Evolutionary conservation across 2,113 vertebrate genomes (phyloP).

Genomic region (Penelope pileata): DNA sequence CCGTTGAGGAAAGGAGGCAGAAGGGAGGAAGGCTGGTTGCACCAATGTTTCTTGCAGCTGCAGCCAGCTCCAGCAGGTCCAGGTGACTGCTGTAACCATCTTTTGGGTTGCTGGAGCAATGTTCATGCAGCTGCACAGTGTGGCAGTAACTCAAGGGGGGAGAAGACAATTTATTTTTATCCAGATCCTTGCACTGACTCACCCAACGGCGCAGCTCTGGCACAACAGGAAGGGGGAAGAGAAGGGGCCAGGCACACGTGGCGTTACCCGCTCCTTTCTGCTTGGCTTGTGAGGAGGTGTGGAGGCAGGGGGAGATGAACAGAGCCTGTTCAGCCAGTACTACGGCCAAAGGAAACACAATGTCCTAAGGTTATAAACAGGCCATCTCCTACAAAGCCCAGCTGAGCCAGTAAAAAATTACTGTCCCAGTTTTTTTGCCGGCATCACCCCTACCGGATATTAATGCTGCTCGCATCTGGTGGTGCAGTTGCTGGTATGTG

Average conservation of each 20-base stretch:
- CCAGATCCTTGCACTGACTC: constrained; percentile 56
- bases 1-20: neutral
- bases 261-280: neutral
- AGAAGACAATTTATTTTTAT: constrained; percentile 44
- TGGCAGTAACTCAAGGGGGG: neutral
- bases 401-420: neutral
- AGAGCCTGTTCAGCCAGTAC: neutral
- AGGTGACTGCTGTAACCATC: neutral
- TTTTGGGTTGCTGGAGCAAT: neutral
- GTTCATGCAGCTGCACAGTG: neutral
- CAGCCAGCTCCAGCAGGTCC: neutral
- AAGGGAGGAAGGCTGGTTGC: neutral
- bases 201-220: constrained; percentile 43
- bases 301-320: neutral
- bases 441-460: neutral
- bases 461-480: neutral
- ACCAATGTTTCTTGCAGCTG: neutral
- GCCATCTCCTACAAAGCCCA: neutral
- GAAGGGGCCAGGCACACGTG: neutral
- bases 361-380: neutral
- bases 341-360: neutral
- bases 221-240: constrained; percentile 64
- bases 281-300: constrained; percentile 1
- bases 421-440: neutral
- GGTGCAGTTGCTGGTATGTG: neutral